phyloP scores from a whole-genome alignment of 2,797 vertebrate species.

The Epinephelus awoara region DNA sequence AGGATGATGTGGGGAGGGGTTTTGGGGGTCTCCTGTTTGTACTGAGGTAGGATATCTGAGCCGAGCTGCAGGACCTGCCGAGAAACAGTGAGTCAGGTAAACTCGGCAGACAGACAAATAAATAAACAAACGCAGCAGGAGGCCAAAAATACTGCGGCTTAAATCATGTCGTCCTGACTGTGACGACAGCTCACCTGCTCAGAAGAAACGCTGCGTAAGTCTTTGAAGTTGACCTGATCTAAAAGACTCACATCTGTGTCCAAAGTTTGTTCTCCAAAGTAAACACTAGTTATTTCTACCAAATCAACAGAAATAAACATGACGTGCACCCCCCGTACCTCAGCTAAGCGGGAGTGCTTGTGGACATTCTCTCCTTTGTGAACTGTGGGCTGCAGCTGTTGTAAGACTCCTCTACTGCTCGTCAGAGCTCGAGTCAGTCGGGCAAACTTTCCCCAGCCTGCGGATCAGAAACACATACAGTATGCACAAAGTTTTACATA shows the following conservation, averaged over 20 bases:
- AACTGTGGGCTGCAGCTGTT: constrained; percentile 96
- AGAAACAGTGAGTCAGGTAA: constrained; percentile 12
- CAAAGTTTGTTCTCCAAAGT: neutral
- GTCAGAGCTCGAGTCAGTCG: constrained; percentile 97
- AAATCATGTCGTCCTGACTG: neutral
- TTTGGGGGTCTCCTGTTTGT: constrained; percentile 99
- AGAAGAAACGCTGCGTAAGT: constrained; percentile 20
- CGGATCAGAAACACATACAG: constrained; percentile 42
- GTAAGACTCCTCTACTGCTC: constrained; percentile 96
- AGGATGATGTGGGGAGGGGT: constrained; percentile 99
- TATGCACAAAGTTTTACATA: neutral
- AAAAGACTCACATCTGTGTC: neutral
- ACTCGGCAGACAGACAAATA: neutral
- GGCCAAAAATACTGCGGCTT: neutral
- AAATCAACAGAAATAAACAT: constrained; percentile 9
- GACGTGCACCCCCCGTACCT: constrained; percentile 84
- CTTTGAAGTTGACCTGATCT: constrained; percentile 17
- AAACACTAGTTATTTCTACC: neutral
- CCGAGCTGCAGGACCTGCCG: constrained; percentile 96
- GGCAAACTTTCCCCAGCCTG: constrained; percentile 99
- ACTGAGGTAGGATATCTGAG: constrained; percentile 98
- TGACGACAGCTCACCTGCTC: constrained; percentile 20
- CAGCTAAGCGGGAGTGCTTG: constrained; percentile 97
- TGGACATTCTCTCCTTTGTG: constrained; percentile 98
- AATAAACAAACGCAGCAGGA: constrained; percentile 6